Conservation (phyloP, 2,797 vertebrate species). For the Propithecus perrieri region DNA sequence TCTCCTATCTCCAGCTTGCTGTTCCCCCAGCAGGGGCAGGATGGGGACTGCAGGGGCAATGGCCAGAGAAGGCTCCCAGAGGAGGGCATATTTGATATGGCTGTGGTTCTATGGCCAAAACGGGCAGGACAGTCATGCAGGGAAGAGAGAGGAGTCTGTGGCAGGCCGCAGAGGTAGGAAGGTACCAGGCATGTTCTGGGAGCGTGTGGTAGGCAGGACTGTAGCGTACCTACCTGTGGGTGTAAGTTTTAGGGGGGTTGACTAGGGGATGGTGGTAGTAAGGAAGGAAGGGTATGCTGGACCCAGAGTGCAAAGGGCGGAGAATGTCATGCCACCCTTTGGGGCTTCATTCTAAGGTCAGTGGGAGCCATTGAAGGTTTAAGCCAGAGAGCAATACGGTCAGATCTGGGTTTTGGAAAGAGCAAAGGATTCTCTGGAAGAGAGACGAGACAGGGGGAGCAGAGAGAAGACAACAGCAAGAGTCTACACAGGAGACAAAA, state of each 20-base stretch:
- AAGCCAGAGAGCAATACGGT: neutral
- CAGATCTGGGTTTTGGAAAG: neutral
- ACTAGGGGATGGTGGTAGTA: neutral
- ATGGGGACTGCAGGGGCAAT: accelerated
- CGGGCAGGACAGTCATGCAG: neutral
- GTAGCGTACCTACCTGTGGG: accelerated
- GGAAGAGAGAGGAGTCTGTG: neutral
- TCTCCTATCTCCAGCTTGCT: neutral
- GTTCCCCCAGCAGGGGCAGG: too few relatives aligned
- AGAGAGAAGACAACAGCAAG: neutral
- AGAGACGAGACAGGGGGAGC: neutral
- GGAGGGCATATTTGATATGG: neutral
- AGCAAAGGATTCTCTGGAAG: neutral
- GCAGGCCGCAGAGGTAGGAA: neutral
- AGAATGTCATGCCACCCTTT: accelerated
- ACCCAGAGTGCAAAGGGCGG: too few relatives aligned
- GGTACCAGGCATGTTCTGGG: neutral
- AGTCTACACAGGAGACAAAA: neutral
- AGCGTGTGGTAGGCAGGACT: neutral
- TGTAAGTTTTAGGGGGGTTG: neutral
- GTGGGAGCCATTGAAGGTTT: neutral
- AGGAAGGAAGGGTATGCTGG: neutral
- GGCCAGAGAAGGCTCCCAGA: neutral
- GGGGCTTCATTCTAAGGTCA: neutral
- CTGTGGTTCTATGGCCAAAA: neutral